These are phyloP conservation scores for Lasioglossum morio DNA, from an alignment of 2,888 invertebrate genomes.

Conservation along the genomic window DNA sequence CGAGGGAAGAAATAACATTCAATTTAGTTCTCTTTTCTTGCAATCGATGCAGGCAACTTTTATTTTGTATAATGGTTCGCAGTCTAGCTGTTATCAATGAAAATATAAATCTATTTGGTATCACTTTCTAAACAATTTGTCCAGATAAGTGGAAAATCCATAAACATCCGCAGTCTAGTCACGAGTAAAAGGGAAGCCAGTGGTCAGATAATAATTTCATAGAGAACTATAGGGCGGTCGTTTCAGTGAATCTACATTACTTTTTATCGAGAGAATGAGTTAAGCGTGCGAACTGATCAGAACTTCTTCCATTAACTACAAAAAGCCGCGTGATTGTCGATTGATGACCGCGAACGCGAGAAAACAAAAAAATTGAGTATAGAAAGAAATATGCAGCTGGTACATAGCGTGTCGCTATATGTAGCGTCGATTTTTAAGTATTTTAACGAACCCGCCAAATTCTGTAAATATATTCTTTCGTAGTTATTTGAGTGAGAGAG, in stretches of 20 bases:
- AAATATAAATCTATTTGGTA: too few relatives aligned
- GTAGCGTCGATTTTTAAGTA: slow-evolving; percentile 65
- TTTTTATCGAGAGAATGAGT: slow-evolving; percentile 47
- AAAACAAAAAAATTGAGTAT: background rate
- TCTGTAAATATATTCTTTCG: slow-evolving; percentile 74
- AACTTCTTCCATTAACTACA: slow-evolving; percentile 70
- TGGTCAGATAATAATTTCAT: slow-evolving; percentile 60
- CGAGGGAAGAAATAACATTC: too few relatives aligned
- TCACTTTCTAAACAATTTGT: too few relatives aligned
- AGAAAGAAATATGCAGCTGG: slow-evolving; percentile 46
- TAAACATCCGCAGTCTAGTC: too few relatives aligned
- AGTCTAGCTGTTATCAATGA: too few relatives aligned
- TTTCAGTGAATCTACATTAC: slow-evolving; percentile 59
- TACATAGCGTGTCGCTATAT: slow-evolving; percentile 39
- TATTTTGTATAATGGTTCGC: too few relatives aligned
- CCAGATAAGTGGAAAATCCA: too few relatives aligned
- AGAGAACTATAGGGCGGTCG: slow-evolving; percentile 57
- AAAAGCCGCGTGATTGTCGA: slow-evolving; percentile 39
- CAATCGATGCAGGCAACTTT: too few relatives aligned
- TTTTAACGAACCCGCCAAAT: slow-evolving; percentile 71
- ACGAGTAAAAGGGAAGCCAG: slow-evolving; percentile 34
- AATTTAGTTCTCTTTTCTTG: too few relatives aligned
- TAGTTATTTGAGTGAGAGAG: slow-evolving; percentile 58
- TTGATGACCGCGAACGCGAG: too few relatives aligned
- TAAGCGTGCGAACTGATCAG: slow-evolving; percentile 47